Evolutionary conservation across 1,140 invertebrate species (phyloP), one percentile per base, ranked within the genome.

Genomic region (Drosophila melanica): DNA sequence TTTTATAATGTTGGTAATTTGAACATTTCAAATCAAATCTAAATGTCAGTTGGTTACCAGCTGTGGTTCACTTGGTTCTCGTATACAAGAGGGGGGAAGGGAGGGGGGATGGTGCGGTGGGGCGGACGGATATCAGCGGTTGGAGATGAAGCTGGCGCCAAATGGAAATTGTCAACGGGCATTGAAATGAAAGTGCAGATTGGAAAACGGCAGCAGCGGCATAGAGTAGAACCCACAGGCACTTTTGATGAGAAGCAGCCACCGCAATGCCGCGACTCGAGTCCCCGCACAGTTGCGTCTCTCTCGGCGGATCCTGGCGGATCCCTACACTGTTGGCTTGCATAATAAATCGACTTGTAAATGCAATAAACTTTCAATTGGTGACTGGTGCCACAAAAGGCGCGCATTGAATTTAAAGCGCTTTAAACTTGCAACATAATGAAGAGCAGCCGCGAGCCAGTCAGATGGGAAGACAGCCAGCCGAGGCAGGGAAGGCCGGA

Each of bases 1-100:
- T 87, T 76, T 86, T 86, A 87, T 86, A 86, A 86, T 87, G 82
- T 89, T 82, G 82, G 82, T 89, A 87, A 89, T 87, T 89, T 87
- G 76, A 87, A 87, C 84, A 87, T 87, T 87, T 82, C 79, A 89
- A 89, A 89, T 87, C 82, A 87, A 82, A 87, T 89, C 82, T 82
- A 79, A 77, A 87, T 77, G 82, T 87, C 81, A 86, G 82, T 86
- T 85, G 81, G 82, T 87, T 85, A 87, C 66, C 79, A 89, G 75
- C 82, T 87, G 82, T 54, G 84, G 79, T 81, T 79, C 75, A 65
- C 62, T 54, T 59, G 63, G 47, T n/a, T n/a, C 51, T 64, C 20
- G 44, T 37, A 2, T 35, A 9, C 33, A 33, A 2, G 3, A 23
- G 30, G 30, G 10, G 10, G 5, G 55, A n/a, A n/a, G n/a, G n/a